Evolutionary conservation across 2,797 vertebrate species (phyloP).

Genomic region (Petrocephalus schoutedeni): DNA sequence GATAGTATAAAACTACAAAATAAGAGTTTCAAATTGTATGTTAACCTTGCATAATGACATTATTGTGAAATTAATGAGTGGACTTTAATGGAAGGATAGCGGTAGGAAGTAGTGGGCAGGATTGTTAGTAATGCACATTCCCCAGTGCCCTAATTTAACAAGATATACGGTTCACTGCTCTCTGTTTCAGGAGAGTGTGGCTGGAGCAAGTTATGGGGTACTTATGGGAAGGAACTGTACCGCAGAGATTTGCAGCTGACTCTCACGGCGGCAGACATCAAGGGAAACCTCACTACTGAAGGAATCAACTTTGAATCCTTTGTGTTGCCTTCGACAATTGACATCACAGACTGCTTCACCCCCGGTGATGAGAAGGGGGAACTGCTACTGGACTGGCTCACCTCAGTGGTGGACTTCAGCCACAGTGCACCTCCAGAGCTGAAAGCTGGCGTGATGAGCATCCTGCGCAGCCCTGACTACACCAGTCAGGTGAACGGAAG

Average conservation of each 20-base stretch:
- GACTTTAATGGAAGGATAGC: not conserved
- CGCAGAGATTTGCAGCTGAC: conserved; percentile 61
- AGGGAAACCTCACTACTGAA: conserved; percentile 60
- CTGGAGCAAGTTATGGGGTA: conserved; percentile 75
- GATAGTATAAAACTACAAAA: not conserved
- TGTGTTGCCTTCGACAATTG: conserved; percentile 73
- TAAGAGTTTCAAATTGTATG: not conserved
- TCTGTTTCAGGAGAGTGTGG: conserved; percentile 66
- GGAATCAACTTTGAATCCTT: conserved; percentile 64
- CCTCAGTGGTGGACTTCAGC: conserved; percentile 73
- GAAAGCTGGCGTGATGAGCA: conserved; percentile 63
- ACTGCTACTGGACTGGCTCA: conserved; percentile 84
- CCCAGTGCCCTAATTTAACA: not conserved
- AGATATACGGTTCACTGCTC: not conserved
- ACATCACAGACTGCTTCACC: conserved; percentile 84
- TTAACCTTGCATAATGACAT: not conserved
- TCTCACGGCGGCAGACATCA: conserved; percentile 66
- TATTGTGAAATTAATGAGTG: not conserved
- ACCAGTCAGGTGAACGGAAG: conserved; percentile 67
- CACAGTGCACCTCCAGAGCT: conserved; percentile 70
- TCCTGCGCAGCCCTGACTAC: conserved; percentile 72
- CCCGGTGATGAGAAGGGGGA: conserved; percentile 76
- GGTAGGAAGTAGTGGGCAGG: not conserved
- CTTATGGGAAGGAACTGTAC: conserved; percentile 61
- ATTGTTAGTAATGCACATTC: not conserved